Evolutionary conservation across 2,113 vertebrate genomes (phyloP).

Genomic region (Trogon melanurus): DNA sequence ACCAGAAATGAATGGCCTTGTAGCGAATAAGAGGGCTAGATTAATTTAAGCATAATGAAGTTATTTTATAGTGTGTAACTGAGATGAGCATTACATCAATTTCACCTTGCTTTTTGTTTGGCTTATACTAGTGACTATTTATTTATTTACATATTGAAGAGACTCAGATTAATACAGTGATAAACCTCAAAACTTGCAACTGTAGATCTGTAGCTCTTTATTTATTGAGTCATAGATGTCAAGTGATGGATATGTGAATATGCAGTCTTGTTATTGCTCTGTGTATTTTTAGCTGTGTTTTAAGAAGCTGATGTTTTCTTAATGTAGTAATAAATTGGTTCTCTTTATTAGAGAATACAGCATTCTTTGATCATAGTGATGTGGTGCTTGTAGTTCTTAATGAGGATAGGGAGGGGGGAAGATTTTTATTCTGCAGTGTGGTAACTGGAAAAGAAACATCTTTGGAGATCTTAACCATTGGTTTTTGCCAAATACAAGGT

Average conservation of each 20-base stretch:
- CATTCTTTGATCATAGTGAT: slow-evolving; percentile 16
- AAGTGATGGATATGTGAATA: neutral
- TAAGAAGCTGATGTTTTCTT: slow-evolving; percentile 28
- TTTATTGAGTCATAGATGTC: neutral
- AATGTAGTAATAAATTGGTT: neutral
- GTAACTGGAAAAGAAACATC: neutral
- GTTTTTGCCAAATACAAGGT: neutral
- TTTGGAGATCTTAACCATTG: neutral
- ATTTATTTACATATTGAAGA: neutral
- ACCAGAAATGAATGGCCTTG: neutral
- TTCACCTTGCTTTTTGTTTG: neutral
- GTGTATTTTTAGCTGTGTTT: neutral
- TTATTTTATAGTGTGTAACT: neutral
- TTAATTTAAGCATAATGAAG: neutral
- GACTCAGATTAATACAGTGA: neutral
- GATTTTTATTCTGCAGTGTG: neutral
- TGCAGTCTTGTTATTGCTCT: neutral
- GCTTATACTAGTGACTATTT: neutral
- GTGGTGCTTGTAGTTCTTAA: slow-evolving; percentile 8
- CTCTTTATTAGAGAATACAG: neutral
- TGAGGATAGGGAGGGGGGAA: neutral
- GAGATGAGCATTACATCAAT: neutral
- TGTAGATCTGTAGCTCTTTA: neutral
- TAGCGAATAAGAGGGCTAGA: neutral
- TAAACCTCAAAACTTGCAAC: neutral